Evolutionary conservation across 2,888 invertebrate species (phyloP).

Genomic region (Drosophila mimica): DNA sequence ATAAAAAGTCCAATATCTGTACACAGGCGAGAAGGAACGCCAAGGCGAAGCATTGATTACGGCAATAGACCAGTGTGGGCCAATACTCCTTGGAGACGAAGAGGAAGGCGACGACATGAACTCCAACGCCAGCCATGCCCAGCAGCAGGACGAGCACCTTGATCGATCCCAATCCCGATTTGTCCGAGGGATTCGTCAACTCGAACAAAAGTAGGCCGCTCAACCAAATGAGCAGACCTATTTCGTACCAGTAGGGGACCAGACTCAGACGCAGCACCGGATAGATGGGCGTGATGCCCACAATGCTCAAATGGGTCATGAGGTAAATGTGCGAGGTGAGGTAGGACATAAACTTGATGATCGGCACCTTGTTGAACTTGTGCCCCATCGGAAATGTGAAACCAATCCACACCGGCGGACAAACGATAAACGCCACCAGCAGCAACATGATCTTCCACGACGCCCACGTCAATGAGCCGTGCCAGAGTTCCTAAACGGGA

Average conservation of each 20-base stretch:
- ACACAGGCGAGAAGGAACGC: slow-evolving; percentile 98
- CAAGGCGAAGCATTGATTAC: slow-evolving; percentile 98
- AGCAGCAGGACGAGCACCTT: slow-evolving; percentile 94
- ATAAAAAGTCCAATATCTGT: slow-evolving; percentile 98
- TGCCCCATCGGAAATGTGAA: slow-evolving; percentile 98
- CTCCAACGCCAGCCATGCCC: slow-evolving; percentile 95
- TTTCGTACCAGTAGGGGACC: slow-evolving; percentile 97
- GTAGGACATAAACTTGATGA: slow-evolving; percentile 99
- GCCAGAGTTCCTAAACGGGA: slow-evolving; percentile 96
- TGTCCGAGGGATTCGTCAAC: slow-evolving; percentile 98
- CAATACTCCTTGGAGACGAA: slow-evolving; percentile 89
- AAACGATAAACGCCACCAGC: slow-evolving; percentile 95
- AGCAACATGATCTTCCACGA: slow-evolving; percentile 97
- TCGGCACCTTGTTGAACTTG: slow-evolving; percentile 98
- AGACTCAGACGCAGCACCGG: slow-evolving; percentile 92
- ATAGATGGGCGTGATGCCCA: slow-evolving; percentile 95
- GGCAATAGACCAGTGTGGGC: slow-evolving; percentile 95
- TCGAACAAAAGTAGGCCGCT: slow-evolving; percentile 97
- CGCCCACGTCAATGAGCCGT: slow-evolving; percentile 98
- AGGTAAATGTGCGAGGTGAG: slow-evolving; percentile 99
- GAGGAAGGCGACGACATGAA: slow-evolving; percentile 93
- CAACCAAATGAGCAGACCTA: slow-evolving; percentile 97
- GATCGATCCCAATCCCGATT: slow-evolving; percentile 98
- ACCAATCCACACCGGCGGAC: slow-evolving; percentile 98
- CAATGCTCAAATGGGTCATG: slow-evolving; percentile 95